Conservation (phyloP, 2,113 vertebrate genomes). For the Puntigrus tetrazona region DNA sequence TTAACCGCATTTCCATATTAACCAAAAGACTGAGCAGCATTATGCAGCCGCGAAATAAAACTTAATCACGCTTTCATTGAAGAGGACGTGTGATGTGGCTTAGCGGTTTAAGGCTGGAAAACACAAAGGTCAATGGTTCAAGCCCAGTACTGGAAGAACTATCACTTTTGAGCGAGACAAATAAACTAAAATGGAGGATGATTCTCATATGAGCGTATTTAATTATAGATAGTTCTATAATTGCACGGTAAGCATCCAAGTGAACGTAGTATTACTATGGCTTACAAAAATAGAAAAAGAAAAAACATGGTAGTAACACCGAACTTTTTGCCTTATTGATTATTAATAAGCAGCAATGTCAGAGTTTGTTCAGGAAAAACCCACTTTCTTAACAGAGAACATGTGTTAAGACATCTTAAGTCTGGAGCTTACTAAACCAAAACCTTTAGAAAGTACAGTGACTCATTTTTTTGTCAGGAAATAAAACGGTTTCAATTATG, state of each 20-base stretch:
- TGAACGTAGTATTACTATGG: neutral
- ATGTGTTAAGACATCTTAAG: no score
- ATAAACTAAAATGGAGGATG: neutral
- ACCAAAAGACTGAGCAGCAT: neutral
- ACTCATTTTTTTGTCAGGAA: neutral
- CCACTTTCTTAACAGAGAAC: no score
- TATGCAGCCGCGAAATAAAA: neutral
- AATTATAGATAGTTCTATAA: no score
- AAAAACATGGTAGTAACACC: neutral
- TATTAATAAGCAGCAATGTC: no score
- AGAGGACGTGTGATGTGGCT: neutral
- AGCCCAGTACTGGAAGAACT: neutral
- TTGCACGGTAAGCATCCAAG: neutral
- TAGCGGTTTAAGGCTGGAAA: neutral
- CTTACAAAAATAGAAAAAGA: neutral
- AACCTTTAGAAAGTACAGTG: neutral
- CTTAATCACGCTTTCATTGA: neutral
- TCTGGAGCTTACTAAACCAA: neutral
- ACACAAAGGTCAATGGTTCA: neutral
- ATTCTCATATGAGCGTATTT: neutral
- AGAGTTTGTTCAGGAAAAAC: no score
- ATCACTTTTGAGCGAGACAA: neutral
- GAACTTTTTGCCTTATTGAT: neutral
- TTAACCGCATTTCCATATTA: conserved; percentile 26
- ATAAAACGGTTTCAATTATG: neutral